Conservation (phyloP, 2,113 vertebrate species). For the Neolamprologus toae region DNA sequence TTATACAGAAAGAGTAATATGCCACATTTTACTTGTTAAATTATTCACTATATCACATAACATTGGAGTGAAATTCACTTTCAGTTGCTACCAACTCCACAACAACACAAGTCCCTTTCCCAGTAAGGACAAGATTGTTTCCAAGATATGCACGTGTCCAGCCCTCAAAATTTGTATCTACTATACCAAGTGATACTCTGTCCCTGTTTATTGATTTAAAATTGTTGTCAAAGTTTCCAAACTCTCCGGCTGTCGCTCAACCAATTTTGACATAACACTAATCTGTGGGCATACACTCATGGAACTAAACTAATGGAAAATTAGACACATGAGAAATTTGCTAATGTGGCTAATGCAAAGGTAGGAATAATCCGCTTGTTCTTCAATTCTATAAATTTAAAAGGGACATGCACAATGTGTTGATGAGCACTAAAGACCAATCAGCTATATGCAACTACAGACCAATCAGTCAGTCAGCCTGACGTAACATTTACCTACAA, state of each 20-base stretch:
- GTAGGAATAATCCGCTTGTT: background rate
- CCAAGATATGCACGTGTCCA: background rate
- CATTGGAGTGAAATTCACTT: background rate
- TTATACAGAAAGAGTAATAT: background rate
- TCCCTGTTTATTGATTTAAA: background rate
- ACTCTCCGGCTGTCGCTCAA: background rate
- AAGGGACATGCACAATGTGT: background rate
- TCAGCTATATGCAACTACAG: background rate
- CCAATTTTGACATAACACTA: background rate
- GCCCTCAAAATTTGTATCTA: background rate
- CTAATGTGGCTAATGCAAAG: background rate
- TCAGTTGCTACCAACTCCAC: background rate
- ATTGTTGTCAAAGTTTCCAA: background rate
- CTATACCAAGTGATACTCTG: background rate
- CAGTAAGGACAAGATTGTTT: background rate
- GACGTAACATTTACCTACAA: slow-evolving; percentile 22
- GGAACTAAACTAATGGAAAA: background rate
- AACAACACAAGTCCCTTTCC: background rate
- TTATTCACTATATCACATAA: background rate
- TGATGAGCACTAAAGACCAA: background rate
- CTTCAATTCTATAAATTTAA: background rate
- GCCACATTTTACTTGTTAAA: background rate
- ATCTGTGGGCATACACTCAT: background rate
- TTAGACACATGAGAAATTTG: background rate
- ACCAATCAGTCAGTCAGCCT: background rate